Evolutionary conservation across 2,113 vertebrate genomes (phyloP).

Genomic region (Lates calcarifer): DNA sequence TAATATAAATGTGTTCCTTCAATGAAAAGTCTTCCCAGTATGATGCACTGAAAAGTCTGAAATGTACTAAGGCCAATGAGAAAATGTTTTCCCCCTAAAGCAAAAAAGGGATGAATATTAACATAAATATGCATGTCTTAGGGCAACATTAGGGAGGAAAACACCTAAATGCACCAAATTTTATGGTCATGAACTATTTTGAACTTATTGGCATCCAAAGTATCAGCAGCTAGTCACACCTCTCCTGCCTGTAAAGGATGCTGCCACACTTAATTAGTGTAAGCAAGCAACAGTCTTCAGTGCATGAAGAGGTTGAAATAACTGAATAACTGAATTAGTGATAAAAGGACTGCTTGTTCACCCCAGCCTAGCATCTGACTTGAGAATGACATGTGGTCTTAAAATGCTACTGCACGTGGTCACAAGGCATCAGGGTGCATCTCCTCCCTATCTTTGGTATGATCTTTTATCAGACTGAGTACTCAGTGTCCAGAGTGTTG

Average conservation of each 20-base stretch:
- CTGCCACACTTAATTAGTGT: constrained; percentile 49
- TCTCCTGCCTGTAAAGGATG: constrained; percentile 41
- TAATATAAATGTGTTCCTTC: neutral
- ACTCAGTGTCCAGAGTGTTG: constrained; percentile 1
- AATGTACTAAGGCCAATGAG: neutral
- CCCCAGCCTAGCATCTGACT: constrained; percentile 75
- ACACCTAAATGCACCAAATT: neutral
- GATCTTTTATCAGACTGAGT: constrained; percentile 39
- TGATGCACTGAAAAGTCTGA: neutral
- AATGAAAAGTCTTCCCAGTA: neutral
- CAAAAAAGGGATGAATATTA: neutral
- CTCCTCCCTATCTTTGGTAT: constrained; percentile 23
- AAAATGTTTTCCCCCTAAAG: neutral
- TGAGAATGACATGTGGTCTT: constrained; percentile 73
- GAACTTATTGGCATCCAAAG: constrained; percentile 16
- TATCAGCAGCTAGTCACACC: constrained; percentile 38
- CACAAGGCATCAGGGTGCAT: constrained; percentile 64
- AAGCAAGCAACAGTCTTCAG: constrained; percentile 54
- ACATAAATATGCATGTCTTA: neutral
- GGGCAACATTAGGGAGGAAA: neutral
- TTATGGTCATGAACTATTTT: constrained; percentile 16
- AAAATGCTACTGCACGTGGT: constrained; percentile 54
- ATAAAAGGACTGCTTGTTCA: constrained; percentile 79
- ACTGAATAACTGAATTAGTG: constrained; percentile 68
- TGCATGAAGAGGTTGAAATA: constrained; percentile 67